Conservation (phyloP, 2,888 invertebrate genomes). For the Phortica magna region DNA sequence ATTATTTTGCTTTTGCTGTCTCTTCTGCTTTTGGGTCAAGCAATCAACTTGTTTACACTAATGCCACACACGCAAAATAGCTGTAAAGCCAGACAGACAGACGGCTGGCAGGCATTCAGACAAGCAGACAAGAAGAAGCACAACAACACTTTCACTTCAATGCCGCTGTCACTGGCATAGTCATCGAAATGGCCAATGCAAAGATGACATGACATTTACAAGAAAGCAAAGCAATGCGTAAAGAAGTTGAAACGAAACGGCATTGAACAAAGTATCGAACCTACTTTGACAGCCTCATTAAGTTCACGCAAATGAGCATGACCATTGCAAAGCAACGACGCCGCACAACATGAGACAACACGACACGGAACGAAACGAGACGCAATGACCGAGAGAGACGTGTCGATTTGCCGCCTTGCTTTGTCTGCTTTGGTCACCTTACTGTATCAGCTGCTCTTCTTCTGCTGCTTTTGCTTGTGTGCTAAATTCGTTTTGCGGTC, state of each 20-base stretch:
- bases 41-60: slow-evolving; percentile 6
- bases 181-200: not conserved
- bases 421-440: slow-evolving; percentile 62
- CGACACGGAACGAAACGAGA: no score
- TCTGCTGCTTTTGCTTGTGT: not conserved
- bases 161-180: not conserved
- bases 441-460: slow-evolving; percentile 26
- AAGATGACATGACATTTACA: not conserved
- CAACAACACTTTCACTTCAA: not conserved
- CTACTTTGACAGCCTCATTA: slow-evolving; percentile 29
- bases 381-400: slow-evolving; percentile 15
- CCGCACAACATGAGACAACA: no score
- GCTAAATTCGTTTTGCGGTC: not conserved
- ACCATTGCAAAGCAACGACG: slow-evolving; percentile 7
- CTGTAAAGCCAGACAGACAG: not conserved
- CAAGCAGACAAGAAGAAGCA: not conserved
- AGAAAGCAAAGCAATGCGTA: not conserved
- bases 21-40: slow-evolving; percentile 4
- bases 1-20: not conserved
- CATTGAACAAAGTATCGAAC: not conserved
- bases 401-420: slow-evolving; percentile 43
- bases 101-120: not conserved
- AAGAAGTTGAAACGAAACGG: not conserved
- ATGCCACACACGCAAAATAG: not conserved
- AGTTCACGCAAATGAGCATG: slow-evolving; percentile 36